phyloP scores from a whole-genome alignment of 2,797 vertebrate species.

The Anguilla megastoma region DNA sequence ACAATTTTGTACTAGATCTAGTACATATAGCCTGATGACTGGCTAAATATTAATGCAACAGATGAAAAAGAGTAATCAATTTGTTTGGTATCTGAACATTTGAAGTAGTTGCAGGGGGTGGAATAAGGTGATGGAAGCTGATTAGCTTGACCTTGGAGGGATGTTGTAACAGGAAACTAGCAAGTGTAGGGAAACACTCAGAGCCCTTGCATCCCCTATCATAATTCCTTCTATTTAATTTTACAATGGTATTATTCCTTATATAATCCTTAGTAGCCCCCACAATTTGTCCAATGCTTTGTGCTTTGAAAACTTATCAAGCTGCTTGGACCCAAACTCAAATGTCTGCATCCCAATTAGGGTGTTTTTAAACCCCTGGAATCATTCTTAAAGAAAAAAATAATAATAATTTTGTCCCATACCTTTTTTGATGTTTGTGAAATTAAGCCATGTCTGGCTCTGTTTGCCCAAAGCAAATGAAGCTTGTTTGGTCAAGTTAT shows the following conservation, averaged over 20 bases:
- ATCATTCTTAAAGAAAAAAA: not conserved
- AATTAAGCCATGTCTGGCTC: slow-evolving; percentile 17
- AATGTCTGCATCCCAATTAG: not conserved
- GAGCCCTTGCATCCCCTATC: not conserved
- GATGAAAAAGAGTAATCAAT: not conserved
- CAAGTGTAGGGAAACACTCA: not conserved
- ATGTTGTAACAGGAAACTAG: not conserved
- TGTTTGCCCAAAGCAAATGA: slow-evolving; percentile 24
- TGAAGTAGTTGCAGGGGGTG: not conserved
- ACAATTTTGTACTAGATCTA: not conserved
- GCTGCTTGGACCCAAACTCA: not conserved
- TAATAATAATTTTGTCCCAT: not conserved
- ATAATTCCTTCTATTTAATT: not conserved
- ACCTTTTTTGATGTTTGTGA: slow-evolving; percentile 22
- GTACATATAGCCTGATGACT: not conserved
- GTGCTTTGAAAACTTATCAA: slow-evolving; percentile 17
- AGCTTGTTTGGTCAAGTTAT: slow-evolving; percentile 20
- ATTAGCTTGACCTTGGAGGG: not conserved
- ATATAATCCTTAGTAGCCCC: not conserved
- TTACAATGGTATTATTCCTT: not conserved
- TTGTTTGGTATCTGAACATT: not conserved
- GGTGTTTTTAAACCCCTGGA: not conserved
- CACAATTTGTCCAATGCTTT: not conserved
- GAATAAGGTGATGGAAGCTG: not conserved
- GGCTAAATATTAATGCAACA: not conserved